These are phyloP conservation scores for Chionodraco myersi DNA, from an alignment of 2,113 vertebrate species.

Conservation along the genomic window DNA sequence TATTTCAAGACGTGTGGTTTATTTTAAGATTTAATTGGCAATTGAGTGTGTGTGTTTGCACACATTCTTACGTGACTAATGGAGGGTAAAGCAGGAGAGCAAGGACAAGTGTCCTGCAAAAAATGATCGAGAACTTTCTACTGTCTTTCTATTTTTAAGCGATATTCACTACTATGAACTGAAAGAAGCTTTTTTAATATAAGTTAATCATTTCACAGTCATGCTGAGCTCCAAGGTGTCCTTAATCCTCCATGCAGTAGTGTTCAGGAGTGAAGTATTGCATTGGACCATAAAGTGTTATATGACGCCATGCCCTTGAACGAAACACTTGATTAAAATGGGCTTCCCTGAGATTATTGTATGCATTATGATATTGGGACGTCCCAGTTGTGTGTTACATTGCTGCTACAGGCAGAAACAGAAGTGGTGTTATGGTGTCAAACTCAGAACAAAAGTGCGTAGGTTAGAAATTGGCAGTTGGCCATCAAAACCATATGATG, in stretches of 20 bases:
- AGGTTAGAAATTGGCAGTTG: background rate
- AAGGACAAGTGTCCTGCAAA: conserved; percentile 28
- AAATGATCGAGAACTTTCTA: background rate
- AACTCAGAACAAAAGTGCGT: background rate
- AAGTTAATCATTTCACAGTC: conserved; percentile 15
- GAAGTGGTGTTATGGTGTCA: background rate
- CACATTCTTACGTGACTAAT: conserved; percentile 12
- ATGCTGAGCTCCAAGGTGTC: conserved; percentile 6
- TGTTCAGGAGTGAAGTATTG: conserved; percentile 8
- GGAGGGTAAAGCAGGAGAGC: background rate
- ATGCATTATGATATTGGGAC: conserved; percentile 48
- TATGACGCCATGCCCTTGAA: conserved; percentile 40
- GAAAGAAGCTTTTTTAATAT: background rate
- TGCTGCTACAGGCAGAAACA: conserved; percentile 20
- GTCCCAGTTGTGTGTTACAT: conserved; percentile 10
- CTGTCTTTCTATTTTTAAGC: conserved; percentile 3
- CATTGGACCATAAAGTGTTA: background rate
- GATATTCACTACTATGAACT: conserved; percentile 7
- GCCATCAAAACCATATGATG: no score
- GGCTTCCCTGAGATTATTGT: conserved; percentile 53
- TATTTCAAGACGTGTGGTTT: conserved; percentile 60
- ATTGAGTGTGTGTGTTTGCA: conserved; percentile 7
- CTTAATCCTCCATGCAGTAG: background rate
- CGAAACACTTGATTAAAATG: conserved; percentile 51
- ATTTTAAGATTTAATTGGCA: conserved; percentile 70